A percentile compares a stretch with the other conserved stretches of the same genome.
Conservation (phyloP, 2,113 vertebrate genomes). For the Pomatostomus ruficeps region DNA sequence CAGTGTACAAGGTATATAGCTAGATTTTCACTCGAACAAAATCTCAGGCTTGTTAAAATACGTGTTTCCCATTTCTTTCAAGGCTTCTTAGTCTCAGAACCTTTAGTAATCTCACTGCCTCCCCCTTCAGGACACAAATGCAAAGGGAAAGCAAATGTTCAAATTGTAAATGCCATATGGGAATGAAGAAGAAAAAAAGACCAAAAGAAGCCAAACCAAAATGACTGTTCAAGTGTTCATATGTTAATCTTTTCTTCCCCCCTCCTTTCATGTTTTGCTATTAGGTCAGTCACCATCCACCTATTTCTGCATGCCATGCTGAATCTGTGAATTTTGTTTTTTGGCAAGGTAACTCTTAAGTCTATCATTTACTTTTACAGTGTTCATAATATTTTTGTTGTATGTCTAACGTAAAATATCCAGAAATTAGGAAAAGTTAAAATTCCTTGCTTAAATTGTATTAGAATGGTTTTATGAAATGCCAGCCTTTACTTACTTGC, state of each 20-base stretch:
- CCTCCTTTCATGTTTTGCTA: neutral
- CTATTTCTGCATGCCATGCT: conserved; percentile 93
- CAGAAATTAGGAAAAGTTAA: neutral
- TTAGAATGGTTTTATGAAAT: neutral
- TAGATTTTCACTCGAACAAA: neutral
- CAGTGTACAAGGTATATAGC: neutral
- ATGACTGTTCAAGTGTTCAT: neutral
- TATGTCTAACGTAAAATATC: neutral
- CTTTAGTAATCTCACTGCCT: neutral
- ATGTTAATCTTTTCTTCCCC: neutral
- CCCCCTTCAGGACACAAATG: conserved; percentile 49
- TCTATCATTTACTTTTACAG: neutral
- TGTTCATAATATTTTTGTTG: neutral
- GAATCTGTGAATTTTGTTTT: conserved; percentile 92
- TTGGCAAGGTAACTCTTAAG: conserved; percentile 88
- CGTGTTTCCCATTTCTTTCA: neutral
- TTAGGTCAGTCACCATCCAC: conserved; percentile 98
- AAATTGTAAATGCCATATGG: neutral
- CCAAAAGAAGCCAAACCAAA: neutral
- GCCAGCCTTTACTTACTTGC: neutral
- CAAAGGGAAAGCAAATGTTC: neutral
- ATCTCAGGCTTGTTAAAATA: neutral
- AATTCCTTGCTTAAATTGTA: neutral
- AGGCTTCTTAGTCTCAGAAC: neutral
- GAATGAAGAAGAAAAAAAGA: neutral